A percentile compares a stretch with the other conserved stretches of the same genome.
Conservation (phyloP, 2,113 vertebrate species). For the Capreolus pygargus region DNA sequence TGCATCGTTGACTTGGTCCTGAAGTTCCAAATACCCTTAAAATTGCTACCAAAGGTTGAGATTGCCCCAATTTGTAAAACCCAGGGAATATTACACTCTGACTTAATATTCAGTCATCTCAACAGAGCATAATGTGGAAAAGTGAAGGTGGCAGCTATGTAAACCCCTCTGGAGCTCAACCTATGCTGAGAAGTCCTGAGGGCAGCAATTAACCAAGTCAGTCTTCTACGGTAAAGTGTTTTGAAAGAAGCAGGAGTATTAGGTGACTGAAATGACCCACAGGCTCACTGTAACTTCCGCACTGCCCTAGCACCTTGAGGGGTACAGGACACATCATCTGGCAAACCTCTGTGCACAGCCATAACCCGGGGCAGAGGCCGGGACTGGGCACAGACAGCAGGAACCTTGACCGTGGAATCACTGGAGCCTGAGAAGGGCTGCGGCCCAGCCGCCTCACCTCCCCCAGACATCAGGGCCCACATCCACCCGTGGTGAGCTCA, state of each 20-base stretch:
- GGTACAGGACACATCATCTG: accelerated
- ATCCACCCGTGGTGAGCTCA: not conserved
- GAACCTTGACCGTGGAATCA: not conserved
- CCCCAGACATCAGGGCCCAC: not conserved
- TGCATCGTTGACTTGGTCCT: not conserved
- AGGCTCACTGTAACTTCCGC: not conserved
- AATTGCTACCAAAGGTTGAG: not conserved
- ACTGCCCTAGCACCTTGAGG: not conserved
- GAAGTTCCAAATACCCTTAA: not conserved
- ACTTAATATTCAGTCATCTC: not conserved
- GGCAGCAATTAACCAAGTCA: not conserved
- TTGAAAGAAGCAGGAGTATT: not conserved
- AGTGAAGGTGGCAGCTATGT: not conserved
- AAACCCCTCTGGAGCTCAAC: not conserved
- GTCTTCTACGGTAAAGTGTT: not conserved
- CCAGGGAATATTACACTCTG: not conserved
- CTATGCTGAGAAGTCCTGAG: not conserved
- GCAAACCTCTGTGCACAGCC: not conserved
- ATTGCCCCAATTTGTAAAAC: not conserved
- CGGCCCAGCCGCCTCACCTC: not conserved
- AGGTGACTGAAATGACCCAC: not conserved
- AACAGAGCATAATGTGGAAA: not conserved
- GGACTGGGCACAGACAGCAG: not conserved
- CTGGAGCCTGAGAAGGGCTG: not conserved
- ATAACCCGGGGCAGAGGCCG: not conserved